These are phyloP conservation scores for Nasonia vitripennis DNA, from an alignment of 1,140 invertebrate species.

Conservation along the genomic window DNA sequence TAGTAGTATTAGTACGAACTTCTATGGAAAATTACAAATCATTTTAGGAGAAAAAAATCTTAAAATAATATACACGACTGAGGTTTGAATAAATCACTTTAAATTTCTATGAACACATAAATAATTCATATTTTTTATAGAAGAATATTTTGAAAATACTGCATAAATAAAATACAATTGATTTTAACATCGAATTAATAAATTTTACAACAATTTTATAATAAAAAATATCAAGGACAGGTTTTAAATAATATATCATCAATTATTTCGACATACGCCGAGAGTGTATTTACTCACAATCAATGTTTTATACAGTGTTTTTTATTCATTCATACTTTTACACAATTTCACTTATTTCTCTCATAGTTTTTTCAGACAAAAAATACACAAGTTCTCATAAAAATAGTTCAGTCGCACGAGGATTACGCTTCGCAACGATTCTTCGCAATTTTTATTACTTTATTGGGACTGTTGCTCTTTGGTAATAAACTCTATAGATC, in stretches of 20 bases:
- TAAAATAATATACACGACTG: background rate
- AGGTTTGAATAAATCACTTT: background rate
- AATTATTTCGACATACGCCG: slow-evolving; percentile 35
- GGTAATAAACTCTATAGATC: no score
- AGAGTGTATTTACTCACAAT: slow-evolving; percentile 48
- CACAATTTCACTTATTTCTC: slow-evolving; percentile 6
- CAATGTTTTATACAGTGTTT: slow-evolving; percentile 39
- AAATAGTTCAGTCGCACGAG: slow-evolving; percentile 21
- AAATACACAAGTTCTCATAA: slow-evolving; percentile 5
- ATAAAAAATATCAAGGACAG: background rate
- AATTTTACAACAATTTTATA: background rate
- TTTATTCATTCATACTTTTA: slow-evolving; percentile 20
- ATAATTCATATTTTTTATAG: no score
- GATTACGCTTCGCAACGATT: background rate
- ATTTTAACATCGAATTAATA: background rate
- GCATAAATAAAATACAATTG: background rate
- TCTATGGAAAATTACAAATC: no score
- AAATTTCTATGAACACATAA: no score
- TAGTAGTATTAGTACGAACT: no score
- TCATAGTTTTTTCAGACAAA: background rate
- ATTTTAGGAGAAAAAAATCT: background rate
- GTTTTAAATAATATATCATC: background rate
- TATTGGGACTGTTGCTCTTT: no score
- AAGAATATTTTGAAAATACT: no score
- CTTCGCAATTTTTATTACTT: background rate